Conservation (phyloP, 2,888 invertebrate genomes). For the Troides helena region DNA sequence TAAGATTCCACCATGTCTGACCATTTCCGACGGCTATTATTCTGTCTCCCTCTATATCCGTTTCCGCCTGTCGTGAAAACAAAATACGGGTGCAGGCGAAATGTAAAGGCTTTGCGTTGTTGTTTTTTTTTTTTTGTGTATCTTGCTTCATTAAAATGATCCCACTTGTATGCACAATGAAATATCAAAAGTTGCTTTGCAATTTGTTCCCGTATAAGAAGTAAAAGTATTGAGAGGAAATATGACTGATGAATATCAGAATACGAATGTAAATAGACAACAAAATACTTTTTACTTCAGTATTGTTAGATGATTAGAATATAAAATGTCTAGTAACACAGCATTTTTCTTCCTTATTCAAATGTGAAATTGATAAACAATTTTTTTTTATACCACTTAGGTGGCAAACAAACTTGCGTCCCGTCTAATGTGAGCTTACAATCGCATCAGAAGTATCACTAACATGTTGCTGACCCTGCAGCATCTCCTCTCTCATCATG, state of each 20-base stretch:
- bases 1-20: conserved; percentile 77
- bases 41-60: conserved; percentile 80
- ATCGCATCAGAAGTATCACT: no score
- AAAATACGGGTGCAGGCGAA: conserved; percentile 66
- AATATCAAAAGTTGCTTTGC: conserved; percentile 37
- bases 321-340: no score
- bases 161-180: conserved; percentile 39
- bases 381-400: no score
- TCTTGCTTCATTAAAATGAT: conserved; percentile 43
- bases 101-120: conserved; percentile 41
- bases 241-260: neutral
- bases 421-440: no score
- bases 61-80: conserved; percentile 77
- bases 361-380: no score
- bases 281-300: neutral
- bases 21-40: conserved; percentile 81
- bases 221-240: conserved; percentile 3
- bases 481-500: no score
- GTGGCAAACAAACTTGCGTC: no score
- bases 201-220: conserved; percentile 11
- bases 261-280: neutral
- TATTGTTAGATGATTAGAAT: neutral
- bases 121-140: conserved; percentile 31
- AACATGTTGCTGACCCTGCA: no score
- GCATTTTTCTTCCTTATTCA: no score